Evolutionary conservation across 2,888 invertebrate species (phyloP).

Genomic region (Mimas tiliae): DNA sequence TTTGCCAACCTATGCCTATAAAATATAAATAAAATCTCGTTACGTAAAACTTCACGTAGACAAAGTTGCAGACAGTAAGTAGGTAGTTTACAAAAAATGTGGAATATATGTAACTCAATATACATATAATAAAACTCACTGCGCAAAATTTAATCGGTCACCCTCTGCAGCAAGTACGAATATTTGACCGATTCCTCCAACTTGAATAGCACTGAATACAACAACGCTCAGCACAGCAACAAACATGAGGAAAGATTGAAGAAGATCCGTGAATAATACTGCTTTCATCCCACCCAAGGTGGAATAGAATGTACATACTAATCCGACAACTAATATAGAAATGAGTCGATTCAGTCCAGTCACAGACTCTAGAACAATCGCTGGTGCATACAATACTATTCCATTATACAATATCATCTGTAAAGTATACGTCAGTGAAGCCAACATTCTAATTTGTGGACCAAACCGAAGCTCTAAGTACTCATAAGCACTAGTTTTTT

Average conservation of each 20-base stretch:
- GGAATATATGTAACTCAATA: no score
- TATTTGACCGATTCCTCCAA: constrained; percentile 89
- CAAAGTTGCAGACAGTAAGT: no score
- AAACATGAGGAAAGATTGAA: constrained; percentile 94
- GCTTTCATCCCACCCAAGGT: constrained; percentile 96
- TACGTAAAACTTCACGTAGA: no score
- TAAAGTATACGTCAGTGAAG: constrained; percentile 92
- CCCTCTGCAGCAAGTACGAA: constrained; percentile 89
- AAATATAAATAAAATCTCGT: no score
- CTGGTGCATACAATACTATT: constrained; percentile 96
- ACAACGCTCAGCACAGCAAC: constrained; percentile 92
- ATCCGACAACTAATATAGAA: constrained; percentile 90
- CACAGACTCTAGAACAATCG: constrained; percentile 94
- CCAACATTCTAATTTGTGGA: constrained; percentile 88
- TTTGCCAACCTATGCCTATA: no score
- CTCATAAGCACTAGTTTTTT: constrained; percentile 95
- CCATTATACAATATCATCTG: constrained; percentile 97
- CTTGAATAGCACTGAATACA: constrained; percentile 87
- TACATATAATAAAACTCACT: constrained; percentile 74
- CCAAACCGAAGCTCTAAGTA: constrained; percentile 96
- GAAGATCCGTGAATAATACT: constrained; percentile 93
- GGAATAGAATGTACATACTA: constrained; percentile 94
- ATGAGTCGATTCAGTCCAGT: constrained; percentile 90
- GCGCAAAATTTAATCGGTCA: constrained; percentile 88
- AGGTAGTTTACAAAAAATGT: no score